Percentiles rank a stretch among this genome's conserved stretches.
Conservation (phyloP, 2,113 vertebrate species). For the Dryoscopus gambensis region DNA sequence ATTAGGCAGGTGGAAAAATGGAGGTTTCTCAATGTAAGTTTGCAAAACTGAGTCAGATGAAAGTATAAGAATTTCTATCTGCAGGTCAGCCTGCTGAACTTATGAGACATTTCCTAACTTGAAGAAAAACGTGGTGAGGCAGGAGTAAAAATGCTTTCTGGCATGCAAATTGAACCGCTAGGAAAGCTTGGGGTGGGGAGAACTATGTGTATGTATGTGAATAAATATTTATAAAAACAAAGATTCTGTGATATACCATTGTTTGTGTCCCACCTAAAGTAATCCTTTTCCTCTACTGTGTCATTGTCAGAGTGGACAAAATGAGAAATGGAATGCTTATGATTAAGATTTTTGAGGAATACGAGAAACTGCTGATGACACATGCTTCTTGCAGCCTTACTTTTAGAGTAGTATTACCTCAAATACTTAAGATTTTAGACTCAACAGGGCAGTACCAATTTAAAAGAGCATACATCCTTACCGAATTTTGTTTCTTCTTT, state of each 20-base stretch:
- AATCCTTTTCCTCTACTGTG: background rate
- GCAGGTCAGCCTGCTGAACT: background rate
- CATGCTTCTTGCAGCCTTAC: background rate
- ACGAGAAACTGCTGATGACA: background rate
- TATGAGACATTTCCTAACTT: background rate
- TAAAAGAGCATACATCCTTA: background rate
- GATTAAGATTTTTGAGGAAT: background rate
- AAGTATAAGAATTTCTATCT: background rate
- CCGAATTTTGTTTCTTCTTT: background rate
- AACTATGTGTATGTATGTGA: background rate
- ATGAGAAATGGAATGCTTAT: background rate
- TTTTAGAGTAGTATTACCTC: background rate
- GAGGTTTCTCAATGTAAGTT: background rate
- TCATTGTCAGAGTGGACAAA: background rate
- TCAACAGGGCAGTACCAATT: background rate
- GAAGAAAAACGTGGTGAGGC: background rate
- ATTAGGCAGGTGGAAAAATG: background rate
- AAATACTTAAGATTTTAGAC: background rate
- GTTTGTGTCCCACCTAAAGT: background rate
- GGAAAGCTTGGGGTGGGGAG: background rate
- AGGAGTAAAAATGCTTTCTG: background rate
- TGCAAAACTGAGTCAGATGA: background rate
- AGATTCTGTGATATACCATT: background rate
- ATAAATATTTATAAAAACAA: background rate
- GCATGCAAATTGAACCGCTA: background rate